Evolutionary conservation across 1,140 invertebrate genomes (phyloP), one percentile per base, ranked within the genome.

Genomic region (Drosophila athabasca): DNA sequence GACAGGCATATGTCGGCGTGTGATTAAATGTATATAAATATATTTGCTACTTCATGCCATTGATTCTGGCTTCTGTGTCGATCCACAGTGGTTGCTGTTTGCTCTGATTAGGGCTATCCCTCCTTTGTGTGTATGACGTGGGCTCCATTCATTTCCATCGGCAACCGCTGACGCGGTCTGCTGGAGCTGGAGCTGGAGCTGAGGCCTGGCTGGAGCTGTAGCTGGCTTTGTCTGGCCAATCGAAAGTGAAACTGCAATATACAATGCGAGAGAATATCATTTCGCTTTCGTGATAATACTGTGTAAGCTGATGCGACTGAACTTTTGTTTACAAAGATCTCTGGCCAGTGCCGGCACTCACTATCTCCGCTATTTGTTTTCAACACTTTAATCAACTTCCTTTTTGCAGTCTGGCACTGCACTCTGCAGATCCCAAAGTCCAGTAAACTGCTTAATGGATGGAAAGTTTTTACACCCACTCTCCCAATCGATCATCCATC

Each of bases 401-500:
- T 41, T 17, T 31, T 31, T 1, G 9, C 39, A 11, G 11, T 49
- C 50, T 54, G 49, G 44, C 22, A 13, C 35, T 41, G 49, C 66
- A 67, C 31, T 31, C 31, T 26, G 22, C 29, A 31, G n/a, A 17
- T 26, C 24, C 22, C 50, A 69, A 69, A 69, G 66, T 69, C 66
- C 64, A 43, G 24, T 29, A 39, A 35, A 46, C 54, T 66, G 29
- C 13, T 46, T 19, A 4, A 4, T 46, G 73, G 4, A 65, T 58
- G 76, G 76, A 79, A 78, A 79, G 35, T 73, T 78, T 78, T 53
- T 29, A 19, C 55, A 13, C 43, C 51, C 44, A 41, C 46, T 70
- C 11, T 39, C 29, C 43, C 43, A 62, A 78, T 79, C 67, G 76
- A 78, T 78, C 64, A 66, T 50, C 11, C 29, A 39, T 68, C 65